These are phyloP conservation scores for Heliconius hermathena DNA, from an alignment of 1,140 invertebrate species.

Conservation along the genomic window DNA sequence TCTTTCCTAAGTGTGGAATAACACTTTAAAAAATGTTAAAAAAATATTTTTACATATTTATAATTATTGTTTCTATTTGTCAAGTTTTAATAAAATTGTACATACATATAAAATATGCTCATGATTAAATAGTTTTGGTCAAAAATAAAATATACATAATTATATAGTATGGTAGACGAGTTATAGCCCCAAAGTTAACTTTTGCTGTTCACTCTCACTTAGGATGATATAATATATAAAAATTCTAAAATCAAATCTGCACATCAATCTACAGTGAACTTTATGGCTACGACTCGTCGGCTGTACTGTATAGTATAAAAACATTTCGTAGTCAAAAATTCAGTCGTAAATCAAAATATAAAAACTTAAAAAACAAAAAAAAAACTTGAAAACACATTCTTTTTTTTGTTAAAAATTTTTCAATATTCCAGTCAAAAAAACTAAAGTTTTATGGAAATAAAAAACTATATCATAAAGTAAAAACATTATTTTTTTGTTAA, in stretches of 20 bases:
- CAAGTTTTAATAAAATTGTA: neutral
- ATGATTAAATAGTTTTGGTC: neutral
- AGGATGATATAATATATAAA: too few species aligned
- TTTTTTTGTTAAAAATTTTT: neutral
- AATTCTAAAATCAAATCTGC: too few species aligned
- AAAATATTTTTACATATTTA: neutral
- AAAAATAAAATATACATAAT: constrained; percentile 1
- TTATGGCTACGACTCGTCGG: too few species aligned
- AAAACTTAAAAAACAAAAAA: neutral
- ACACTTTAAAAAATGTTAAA: neutral
- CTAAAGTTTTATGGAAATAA: too few species aligned
- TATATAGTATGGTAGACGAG: neutral
- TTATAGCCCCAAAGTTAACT: too few species aligned
- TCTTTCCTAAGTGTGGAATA: too few species aligned
- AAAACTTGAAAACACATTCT: neutral
- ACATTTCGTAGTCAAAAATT: too few species aligned
- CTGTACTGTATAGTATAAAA: too few species aligned
- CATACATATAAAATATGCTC: neutral
- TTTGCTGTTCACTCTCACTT: too few species aligned
- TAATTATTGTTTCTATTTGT: neutral
- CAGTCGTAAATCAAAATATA: neutral
- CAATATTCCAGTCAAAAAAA: too few species aligned
- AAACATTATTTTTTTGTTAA: neutral
- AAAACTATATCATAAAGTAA: neutral
- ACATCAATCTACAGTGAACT: too few species aligned